phyloP scores from a whole-genome alignment of 2,797 vertebrate genomes.

The Myiotriccus ornatus region DNA sequence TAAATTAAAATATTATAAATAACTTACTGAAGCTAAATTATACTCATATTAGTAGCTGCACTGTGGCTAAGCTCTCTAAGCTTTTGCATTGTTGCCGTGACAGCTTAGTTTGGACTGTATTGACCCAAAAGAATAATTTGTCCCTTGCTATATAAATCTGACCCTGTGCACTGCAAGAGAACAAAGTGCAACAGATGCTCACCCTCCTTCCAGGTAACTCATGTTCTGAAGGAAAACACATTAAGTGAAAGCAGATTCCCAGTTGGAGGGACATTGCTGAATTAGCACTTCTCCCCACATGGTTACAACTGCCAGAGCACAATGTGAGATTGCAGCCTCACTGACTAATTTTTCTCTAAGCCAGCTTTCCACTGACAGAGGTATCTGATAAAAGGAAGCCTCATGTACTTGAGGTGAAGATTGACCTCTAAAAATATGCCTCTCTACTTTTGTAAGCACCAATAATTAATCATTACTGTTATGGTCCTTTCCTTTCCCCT shows the following conservation, averaged over 20 bases:
- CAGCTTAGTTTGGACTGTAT: not conserved
- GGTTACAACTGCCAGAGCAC: not conserved
- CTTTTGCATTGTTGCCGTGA: constrained; percentile 4
- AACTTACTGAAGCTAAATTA: not conserved
- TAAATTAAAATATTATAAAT: not conserved
- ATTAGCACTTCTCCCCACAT: not conserved
- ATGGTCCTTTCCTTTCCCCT: not conserved
- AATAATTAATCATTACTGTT: not conserved
- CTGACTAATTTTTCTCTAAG: not conserved
- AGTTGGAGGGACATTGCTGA: constrained; percentile 10
- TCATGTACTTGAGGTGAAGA: not conserved
- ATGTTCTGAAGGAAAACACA: not conserved
- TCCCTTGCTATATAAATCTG: not conserved
- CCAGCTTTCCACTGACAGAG: not conserved
- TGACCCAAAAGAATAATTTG: constrained; percentile 11
- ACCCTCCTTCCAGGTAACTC: not conserved
- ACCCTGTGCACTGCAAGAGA: not conserved
- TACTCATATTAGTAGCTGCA: not conserved
- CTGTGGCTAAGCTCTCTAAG: not conserved
- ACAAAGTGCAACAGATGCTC: not conserved
- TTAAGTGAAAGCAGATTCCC: not conserved
- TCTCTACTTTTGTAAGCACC: not conserved
- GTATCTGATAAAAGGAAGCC: not conserved
- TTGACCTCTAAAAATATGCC: not conserved
- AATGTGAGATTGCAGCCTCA: not conserved